phyloP scores from a whole-genome alignment of 2,888 invertebrate species.

The Actias luna region DNA sequence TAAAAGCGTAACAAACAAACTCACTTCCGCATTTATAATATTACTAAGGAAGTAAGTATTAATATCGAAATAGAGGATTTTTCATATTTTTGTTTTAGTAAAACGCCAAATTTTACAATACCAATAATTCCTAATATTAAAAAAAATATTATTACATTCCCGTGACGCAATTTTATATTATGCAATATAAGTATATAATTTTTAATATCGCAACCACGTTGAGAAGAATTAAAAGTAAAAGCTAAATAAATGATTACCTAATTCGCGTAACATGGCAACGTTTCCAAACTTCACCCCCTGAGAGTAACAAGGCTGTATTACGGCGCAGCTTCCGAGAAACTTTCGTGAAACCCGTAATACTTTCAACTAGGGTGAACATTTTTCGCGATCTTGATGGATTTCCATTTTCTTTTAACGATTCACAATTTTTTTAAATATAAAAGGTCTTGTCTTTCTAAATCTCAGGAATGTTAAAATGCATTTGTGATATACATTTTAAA shows the following conservation, averaged over 20 bases:
- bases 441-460: too few species aligned
- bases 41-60: too few species aligned
- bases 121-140: too few species aligned
- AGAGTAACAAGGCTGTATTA: conserved; percentile 38
- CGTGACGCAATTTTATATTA: background rate
- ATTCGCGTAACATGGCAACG: conserved; percentile 54
- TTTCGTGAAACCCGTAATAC: conserved; percentile 51
- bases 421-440: too few species aligned
- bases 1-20: too few species aligned
- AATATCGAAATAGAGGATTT: too few species aligned
- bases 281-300: conserved; percentile 46
- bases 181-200: background rate
- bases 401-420: conserved; percentile 19
- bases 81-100: too few species aligned
- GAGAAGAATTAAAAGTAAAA: conserved; percentile 35
- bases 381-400: conserved; percentile 17
- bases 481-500: too few species aligned
- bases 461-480: too few species aligned
- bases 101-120: too few species aligned
- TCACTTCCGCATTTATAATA: too few species aligned
- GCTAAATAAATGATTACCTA: conserved; percentile 63
- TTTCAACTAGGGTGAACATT: background rate
- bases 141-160: background rate
- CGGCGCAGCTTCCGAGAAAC: conserved; percentile 48
- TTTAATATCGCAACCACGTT: conserved; percentile 11